Base-by-base conservation (phyloP, 2,113 vertebrate genomes). In the Aptenodytes forsteri region DNA sequence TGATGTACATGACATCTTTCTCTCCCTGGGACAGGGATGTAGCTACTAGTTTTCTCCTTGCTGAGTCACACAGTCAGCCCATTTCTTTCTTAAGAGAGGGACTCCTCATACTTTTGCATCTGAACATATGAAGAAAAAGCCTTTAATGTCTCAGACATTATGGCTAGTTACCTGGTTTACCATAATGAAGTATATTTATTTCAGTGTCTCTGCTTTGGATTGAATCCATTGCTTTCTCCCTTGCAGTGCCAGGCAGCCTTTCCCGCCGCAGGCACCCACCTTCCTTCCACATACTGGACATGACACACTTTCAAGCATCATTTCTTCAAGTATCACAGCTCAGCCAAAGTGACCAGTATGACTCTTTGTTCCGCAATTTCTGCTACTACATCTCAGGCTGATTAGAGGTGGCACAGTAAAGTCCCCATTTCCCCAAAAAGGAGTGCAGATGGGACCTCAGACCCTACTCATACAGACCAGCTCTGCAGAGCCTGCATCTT, bases 381-480 rank as follows among this genome's bases (percentile, higher is more conserved):
- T 71, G 26, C 61, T 58, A 2, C 30, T 62, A 16, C 30, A 20
- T 16, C 36, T 47, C 21, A 11, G 42, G 46, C 40, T 71, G 21
- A 21, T 25, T 61, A 11, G 9, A 79, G 34, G 36, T 38, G 34
- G 10, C 84, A 52, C 44, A 52, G 66, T 36, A 3, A 86, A 62
- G 32, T 56, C 29, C 46, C 11, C 1, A 0, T n/a, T 70, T 70
- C 56, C 42, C 50, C 4, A 1, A 16, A 49, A 23, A 25, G 11
- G n/a, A 59, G 30, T 6, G 25, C 42, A 40, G 32, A 10, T 30
- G 40, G 34, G 36, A 26, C 65, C 49, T 66, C 52, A 29, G 29
- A n/a, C 12, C 15, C 40, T 79, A 2, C 23, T 56, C 26, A 5
- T 1, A 38, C 56, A 23, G 17, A 82, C 29, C 10, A 61, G 46